These are phyloP conservation scores for Sminthurinus aureus DNA, from an alignment of 2,888 invertebrate genomes.

Conservation along the genomic window DNA sequence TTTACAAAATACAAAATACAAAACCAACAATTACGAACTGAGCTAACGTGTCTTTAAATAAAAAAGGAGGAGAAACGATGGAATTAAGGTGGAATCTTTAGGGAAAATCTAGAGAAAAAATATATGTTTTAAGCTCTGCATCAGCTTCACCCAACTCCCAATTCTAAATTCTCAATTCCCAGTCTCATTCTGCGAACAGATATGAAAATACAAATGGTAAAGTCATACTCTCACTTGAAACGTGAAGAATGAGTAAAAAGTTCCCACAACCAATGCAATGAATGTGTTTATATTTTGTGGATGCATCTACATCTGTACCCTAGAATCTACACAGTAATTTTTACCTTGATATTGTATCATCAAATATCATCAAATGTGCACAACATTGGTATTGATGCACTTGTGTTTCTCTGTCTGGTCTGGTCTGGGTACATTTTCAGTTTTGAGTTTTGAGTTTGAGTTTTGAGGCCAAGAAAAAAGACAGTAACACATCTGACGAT, in stretches of 20 bases:
- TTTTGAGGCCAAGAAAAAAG: slow-evolving; percentile 12
- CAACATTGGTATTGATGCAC: no score
- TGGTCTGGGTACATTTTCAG: no score
- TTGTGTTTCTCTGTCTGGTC: no score
- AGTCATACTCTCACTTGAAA: neutral
- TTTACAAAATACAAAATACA: no score
- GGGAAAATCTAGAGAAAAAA: neutral
- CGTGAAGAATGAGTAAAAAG: neutral
- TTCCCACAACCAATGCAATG: neutral
- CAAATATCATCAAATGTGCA: no score
- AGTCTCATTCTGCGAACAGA: no score
- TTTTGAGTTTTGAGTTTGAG: neutral
- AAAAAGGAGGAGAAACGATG: neutral
- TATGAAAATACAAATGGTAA: neutral
- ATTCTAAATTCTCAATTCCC: no score
- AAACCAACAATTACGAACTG: neutral
- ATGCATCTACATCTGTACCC: no score
- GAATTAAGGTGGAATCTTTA: neutral
- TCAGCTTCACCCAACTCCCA: neutral
- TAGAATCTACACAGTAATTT: neutral
- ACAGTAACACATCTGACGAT: neutral
- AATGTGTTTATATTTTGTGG: neutral
- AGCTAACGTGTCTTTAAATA: neutral
- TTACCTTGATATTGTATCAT: neutral
- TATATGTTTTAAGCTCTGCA: neutral